A percentile compares a stretch with the other conserved stretches of the same genome.
These are phyloP conservation scores for Leucophenga maculata DNA, from an alignment of 2,888 invertebrate genomes.

Conservation along the genomic window DNA sequence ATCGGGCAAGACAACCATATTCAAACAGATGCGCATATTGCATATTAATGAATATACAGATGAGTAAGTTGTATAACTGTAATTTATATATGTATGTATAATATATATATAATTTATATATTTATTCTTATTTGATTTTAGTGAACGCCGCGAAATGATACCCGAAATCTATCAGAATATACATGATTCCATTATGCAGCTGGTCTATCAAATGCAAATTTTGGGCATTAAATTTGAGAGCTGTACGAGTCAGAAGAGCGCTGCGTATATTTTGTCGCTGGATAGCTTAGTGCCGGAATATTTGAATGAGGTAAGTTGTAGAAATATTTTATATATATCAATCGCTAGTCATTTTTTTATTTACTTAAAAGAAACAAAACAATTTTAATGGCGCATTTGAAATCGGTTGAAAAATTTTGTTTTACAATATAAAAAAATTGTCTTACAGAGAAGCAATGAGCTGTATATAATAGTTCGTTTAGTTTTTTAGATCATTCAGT, in stretches of 20 bases:
- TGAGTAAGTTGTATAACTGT: conserved; percentile 74
- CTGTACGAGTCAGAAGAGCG: conserved; percentile 65
- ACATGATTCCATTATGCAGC: conserved; percentile 82
- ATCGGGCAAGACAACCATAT: conserved; percentile 88
- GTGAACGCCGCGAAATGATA: conserved; percentile 80
- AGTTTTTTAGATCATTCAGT: no score
- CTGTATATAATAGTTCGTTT: no score
- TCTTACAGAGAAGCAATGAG: no score
- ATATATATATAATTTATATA: not conserved
- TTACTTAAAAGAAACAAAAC: no score
- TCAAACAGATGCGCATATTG: conserved; percentile 90
- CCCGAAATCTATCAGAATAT: conserved; percentile 81
- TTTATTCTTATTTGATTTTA: conserved; percentile 59
- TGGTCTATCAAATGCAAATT: conserved; percentile 76
- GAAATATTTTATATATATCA: conserved; percentile 3
- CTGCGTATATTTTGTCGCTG: conserved; percentile 74
- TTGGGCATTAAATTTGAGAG: conserved; percentile 74
- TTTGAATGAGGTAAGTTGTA: conserved; percentile 75
- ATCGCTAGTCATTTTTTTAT: no score
- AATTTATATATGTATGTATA: not conserved
- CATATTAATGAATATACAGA: conserved; percentile 85
- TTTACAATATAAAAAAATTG: no score
- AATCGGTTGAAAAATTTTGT: no score
- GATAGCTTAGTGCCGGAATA: conserved; percentile 74
- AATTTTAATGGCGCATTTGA: no score